A percentile compares a stretch with the other conserved stretches of the same genome.
Conservation (phyloP, 2,888 invertebrate genomes). For the Campoplex nolae region DNA sequence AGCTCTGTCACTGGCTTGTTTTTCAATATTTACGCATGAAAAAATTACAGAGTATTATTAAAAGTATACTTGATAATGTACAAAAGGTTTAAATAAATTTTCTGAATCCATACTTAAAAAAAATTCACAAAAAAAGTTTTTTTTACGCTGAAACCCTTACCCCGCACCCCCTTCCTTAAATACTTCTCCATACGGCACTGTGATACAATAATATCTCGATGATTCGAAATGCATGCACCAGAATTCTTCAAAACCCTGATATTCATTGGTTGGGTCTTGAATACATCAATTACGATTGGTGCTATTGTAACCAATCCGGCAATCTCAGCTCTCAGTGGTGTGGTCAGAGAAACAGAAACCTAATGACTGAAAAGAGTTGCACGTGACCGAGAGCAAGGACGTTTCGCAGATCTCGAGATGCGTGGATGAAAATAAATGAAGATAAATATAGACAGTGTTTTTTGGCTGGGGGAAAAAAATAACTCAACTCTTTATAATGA, state of each 20-base stretch:
- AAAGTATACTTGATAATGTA: too few species aligned
- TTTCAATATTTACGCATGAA: too few species aligned
- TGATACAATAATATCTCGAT: not conserved
- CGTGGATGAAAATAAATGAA: conserved; percentile 48
- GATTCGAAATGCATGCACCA: not conserved
- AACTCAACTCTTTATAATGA: not conserved
- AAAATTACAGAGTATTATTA: too few species aligned
- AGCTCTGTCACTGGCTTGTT: too few species aligned
- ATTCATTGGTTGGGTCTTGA: conserved; percentile 16
- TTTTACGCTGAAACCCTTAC: too few species aligned
- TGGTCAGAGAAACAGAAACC: not conserved
- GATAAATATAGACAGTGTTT: conserved; percentile 58
- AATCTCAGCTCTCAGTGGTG: conserved; percentile 25
- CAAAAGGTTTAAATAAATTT: too few species aligned
- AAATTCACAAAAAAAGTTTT: too few species aligned
- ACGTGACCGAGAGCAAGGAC: conserved; percentile 37
- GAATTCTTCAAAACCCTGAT: not conserved
- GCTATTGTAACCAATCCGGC: not conserved
- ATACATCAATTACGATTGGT: not conserved
- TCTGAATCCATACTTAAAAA: too few species aligned
- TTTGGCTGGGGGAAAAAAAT: not conserved
- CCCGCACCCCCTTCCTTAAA: too few species aligned
- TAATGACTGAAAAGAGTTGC: not conserved
- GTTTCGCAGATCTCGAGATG: not conserved
- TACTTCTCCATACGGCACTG: not conserved